Evolutionary conservation across 2,888 invertebrate species (phyloP).

Genomic region (Dynastes hyllus): DNA sequence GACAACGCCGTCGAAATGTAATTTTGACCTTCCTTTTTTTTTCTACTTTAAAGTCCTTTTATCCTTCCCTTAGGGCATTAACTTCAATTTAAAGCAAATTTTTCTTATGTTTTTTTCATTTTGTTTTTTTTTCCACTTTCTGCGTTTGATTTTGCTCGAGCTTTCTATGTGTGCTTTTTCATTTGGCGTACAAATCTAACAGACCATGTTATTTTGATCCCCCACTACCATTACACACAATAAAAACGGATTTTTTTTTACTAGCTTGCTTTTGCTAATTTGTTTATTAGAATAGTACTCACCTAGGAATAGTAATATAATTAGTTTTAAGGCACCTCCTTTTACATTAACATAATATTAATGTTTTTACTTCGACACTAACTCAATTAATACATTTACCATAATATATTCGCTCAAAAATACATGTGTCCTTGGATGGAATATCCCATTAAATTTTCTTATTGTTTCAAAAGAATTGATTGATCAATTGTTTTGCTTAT

Average conservation of each 20-base stretch:
- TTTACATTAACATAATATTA: not conserved
- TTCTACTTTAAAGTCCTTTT: constrained; percentile 45
- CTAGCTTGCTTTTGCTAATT: constrained; percentile 48
- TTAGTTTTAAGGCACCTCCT: not conserved
- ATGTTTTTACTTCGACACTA: not conserved
- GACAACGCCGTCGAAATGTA: constrained; percentile 61
- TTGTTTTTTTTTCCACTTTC: not conserved
- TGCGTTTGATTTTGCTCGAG: constrained; percentile 1
- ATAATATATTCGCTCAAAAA: too few species aligned
- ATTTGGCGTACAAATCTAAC: constrained; percentile 1
- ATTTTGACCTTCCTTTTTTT: constrained; percentile 47
- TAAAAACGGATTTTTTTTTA: constrained; percentile 67
- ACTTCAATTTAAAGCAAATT: constrained; percentile 5
- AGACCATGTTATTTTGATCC: too few species aligned
- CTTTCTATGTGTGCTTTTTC: not conserved
- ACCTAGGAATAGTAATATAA: not conserved
- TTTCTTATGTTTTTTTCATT: constrained; percentile 13
- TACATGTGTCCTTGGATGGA: too few species aligned
- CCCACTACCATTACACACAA: constrained; percentile 57
- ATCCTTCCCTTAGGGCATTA: too few species aligned
- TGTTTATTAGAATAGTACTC: not conserved
- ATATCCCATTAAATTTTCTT: too few species aligned
- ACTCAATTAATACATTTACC: not conserved
- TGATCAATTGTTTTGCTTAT: too few species aligned
- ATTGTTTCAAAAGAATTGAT: too few species aligned